Evolutionary conservation across 2,113 vertebrate genomes (phyloP), one percentile per base, ranked within the genome.

Genomic region (Pangasianodon hypophthalmus): DNA sequence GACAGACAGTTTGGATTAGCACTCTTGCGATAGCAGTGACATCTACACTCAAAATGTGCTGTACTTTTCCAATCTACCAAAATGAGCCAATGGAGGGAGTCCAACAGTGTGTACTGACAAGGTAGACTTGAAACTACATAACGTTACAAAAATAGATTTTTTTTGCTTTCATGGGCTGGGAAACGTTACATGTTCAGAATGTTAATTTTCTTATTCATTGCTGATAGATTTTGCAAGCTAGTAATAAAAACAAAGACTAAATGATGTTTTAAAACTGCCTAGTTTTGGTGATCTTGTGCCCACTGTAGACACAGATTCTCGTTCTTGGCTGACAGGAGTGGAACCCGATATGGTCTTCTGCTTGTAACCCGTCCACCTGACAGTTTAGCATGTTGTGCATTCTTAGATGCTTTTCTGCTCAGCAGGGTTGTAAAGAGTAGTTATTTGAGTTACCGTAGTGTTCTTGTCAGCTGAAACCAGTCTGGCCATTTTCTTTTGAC

Each of bases 51-150:
- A 95, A 93, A 94, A 96, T 96, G 94, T 93, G 94, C 93, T 92
- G 90, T 79, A 91, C 84, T 64, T 91, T 87, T 86, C 89, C 91
- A 82, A 85, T 90, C 77, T 94, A 92, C 92, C 92, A 90, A 37
- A 91, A 88, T 80, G 94, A 94, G 88, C 93, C 95, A 92, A 94
- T 95, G 95, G 91, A 96, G 77, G 93, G 95, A 8, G 93, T 95
- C 92, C 94, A 95, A 91, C 93, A 94, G 85, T 95, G 92, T 93
- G 90, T 94, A 10, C 93, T 95, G 69, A 93, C 93, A 92, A 96
- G 96, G 95, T 96, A 96, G 92, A 94, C 32, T 19, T 46, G 67
- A 64, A 50, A 29, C 67, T 10, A 56, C 52, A 21, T 62, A 44
- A n/a, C 32, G 54, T 60, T 46, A 1, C 4, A 75, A 52, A 81